These are phyloP conservation scores for Morpho deidamia DNA, from an alignment of 2,888 invertebrate genomes.

Conservation along the genomic window DNA sequence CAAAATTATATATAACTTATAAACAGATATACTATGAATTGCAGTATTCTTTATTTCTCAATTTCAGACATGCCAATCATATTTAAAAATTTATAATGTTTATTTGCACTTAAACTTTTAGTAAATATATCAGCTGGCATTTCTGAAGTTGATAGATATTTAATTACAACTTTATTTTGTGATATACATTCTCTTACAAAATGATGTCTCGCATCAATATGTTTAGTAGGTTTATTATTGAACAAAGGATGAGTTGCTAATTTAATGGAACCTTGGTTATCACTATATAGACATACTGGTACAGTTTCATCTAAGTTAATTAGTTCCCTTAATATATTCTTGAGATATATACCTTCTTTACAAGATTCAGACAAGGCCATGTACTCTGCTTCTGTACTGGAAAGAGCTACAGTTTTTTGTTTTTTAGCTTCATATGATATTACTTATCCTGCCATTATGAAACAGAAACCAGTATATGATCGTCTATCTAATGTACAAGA, in stretches of 20 bases:
- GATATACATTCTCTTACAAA: no score
- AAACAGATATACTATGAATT: no score
- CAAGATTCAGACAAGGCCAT: neutral
- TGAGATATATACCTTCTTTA: neutral
- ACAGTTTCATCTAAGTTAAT: neutral
- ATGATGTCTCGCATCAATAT: no score
- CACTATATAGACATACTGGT: neutral
- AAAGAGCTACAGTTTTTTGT: neutral
- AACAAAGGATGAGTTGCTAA: neutral
- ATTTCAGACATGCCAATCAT: no score
- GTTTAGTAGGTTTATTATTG: neutral
- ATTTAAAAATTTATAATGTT: no score
- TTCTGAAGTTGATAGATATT: no score
- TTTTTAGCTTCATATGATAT: neutral
- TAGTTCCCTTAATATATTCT: neutral
- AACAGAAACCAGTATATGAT: neutral
- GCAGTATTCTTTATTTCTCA: no score
- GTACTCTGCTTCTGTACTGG: neutral
- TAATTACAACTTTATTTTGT: no score
- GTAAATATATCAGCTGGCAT: no score
- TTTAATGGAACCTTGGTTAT: neutral
- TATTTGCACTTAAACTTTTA: no score
- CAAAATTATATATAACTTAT: no score
- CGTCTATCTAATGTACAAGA: neutral
- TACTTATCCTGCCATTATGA: neutral